These are phyloP conservation scores for Urocynchramus pylzowi DNA, from an alignment of 2,113 vertebrate species.

Conservation along the genomic window DNA sequence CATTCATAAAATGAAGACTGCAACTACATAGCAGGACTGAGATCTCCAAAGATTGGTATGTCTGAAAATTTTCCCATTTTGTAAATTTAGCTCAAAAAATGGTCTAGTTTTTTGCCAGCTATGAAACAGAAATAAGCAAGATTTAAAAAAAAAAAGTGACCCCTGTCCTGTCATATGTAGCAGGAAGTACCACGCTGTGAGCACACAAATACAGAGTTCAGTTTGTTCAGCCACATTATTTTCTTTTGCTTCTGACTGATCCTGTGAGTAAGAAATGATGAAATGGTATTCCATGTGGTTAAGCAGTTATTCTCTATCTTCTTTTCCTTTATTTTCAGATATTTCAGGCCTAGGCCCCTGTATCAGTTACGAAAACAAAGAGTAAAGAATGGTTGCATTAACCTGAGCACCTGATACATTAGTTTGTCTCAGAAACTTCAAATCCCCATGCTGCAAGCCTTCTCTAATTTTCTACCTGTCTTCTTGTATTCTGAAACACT, in stretches of 20 bases:
- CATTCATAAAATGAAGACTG: constrained; percentile 1
- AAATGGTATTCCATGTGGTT: not conserved
- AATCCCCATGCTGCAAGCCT: not conserved
- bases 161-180: not conserved
- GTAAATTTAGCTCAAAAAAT: not conserved
- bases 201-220: not conserved
- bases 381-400: not conserved
- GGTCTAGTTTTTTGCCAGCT: not conserved
- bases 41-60: not conserved
- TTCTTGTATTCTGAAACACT: not conserved
- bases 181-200: not conserved
- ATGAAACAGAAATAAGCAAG: not conserved
- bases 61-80: not conserved
- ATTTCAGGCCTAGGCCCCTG: not conserved
- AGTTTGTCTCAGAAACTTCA: not conserved
- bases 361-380: not conserved
- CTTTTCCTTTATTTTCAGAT: not conserved
- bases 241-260: not conserved
- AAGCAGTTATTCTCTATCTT: not conserved
- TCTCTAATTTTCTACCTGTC: not conserved
- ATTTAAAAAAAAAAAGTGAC: not conserved
- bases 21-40: not conserved
- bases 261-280: not conserved
- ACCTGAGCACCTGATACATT: not conserved
- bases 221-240: not conserved